A percentile compares a stretch with the other conserved stretches of the same genome.
phyloP scores from a whole-genome alignment of 2,113 vertebrate genomes.

The Pedetes capensis region DNA sequence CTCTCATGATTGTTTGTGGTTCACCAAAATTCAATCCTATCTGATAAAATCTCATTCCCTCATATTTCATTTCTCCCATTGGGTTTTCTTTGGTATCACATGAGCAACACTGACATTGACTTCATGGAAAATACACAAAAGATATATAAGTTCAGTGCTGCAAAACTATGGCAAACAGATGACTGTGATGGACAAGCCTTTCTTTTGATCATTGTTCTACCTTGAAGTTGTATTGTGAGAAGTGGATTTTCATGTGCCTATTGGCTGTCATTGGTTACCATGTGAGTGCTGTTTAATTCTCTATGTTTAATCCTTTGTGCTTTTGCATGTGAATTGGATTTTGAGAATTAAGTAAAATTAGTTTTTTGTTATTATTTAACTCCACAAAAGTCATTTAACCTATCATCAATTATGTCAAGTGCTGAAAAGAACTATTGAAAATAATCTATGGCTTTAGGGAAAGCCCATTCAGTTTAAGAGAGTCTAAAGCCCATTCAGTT shows the following conservation, averaged over 20 bases:
- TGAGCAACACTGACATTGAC: not conserved
- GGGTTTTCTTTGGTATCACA: not conserved
- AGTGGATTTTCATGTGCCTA: not conserved
- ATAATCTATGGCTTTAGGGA: not conserved
- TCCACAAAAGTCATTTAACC: not conserved
- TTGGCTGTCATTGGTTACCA: not conserved
- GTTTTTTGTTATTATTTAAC: slow-evolving; percentile 36
- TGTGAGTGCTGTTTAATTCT: not conserved
- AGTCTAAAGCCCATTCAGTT: not conserved
- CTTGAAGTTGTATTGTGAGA: not conserved
- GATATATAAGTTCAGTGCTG: not conserved
- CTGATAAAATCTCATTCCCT: slow-evolving; percentile 7
- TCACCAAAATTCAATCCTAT: not conserved
- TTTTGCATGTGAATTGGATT: not conserved
- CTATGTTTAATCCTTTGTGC: not conserved
- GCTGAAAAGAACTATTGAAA: not conserved
- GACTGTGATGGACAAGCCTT: not conserved
- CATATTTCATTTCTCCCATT: slow-evolving; percentile 1
- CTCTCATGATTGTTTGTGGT: not conserved
- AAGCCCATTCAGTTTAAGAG: not conserved
- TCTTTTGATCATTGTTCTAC: not conserved
- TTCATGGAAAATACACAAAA: not conserved
- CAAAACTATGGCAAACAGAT: not conserved
- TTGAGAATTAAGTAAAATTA: slow-evolving; percentile 18
- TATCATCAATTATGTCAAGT: not conserved